Evolutionary conservation across 2,113 vertebrate species (phyloP), one percentile per base, ranked within the genome.

Genomic region (Camarhynchus parvulus): DNA sequence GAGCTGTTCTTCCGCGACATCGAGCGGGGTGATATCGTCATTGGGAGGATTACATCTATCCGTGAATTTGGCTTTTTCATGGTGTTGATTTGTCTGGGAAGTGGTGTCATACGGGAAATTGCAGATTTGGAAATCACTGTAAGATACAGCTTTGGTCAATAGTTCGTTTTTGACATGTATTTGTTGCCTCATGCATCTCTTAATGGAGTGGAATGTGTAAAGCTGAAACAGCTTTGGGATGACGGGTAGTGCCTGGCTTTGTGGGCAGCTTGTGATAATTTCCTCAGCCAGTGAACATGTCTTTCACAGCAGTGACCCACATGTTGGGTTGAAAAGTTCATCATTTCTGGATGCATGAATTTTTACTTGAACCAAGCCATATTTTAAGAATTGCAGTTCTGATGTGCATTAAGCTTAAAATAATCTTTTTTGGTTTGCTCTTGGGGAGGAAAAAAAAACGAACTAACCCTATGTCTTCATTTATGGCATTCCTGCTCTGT

Each of bases 31-130:
- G 99, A 99, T 87, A 96, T 99, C 2, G 98, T 99, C 61, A 98
- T 99, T 35, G 99, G 99, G 73, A 98, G 98, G 92, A 99, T 99
- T 69, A 99, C 98, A 42, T 99, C 99, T 47, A 98, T 99, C 55
- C 97, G 99, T 50, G 99, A 99, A 89, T 99, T 99, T 30, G 99
- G 99, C 58, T 99, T 99, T 97, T 99, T 99, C 95, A 98, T 99
- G 94, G 99, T 98, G 72, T 97, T 99, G 85, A 98, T 99, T 66
- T 99, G 99, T 82, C 97, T 98, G 85, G 98, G 98, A 92, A 99
- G 98, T 46, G 99, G 99, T 52, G 97, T 98, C 93, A 93, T 98
- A 77, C 98, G 99, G 96, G 98, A 99, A 86, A 98, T 99, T 28
- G 98, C 98, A 44, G 98, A 99, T 92, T 95, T 99, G 35, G 99